phyloP scores from a whole-genome alignment of 1,140 invertebrate genomes.

The Ceratina calcarata region DNA sequence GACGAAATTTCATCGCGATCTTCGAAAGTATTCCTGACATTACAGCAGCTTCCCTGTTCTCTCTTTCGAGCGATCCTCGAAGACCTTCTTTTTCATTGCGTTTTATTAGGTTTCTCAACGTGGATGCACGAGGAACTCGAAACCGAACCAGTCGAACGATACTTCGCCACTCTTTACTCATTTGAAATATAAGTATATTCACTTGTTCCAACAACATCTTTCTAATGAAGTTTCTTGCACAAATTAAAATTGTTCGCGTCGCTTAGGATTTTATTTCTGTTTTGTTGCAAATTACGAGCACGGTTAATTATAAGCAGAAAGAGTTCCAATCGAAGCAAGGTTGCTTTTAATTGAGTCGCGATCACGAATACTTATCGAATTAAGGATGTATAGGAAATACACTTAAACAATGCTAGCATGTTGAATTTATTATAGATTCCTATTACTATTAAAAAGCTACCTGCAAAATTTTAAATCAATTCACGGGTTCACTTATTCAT shows the following conservation, averaged over 20 bases:
- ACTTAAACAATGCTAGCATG: too few relatives aligned
- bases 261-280: background rate
- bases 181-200: background rate
- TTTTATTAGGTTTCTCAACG: background rate
- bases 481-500: too few relatives aligned
- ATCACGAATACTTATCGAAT: background rate
- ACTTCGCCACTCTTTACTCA: too few relatives aligned
- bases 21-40: constrained; percentile 19
- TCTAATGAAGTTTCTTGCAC: background rate
- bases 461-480: too few relatives aligned
- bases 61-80: constrained; percentile 1
- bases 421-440: too few relatives aligned
- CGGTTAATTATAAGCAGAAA: background rate
- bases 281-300: background rate
- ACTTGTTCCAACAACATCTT: constrained; percentile 3
- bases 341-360: background rate
- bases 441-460: too few relatives aligned
- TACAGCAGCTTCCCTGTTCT: background rate
- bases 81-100: constrained; percentile 1
- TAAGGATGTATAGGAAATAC: too few relatives aligned
- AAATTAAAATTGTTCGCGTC: background rate
- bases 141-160: too few relatives aligned
- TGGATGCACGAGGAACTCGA: background rate
- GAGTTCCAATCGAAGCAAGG: background rate
- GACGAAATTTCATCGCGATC: constrained; percentile 42